Evolutionary conservation across 92 coral and sea anemone genomes (phyloP), one percentile per base, ranked within the genome.

Genomic region (Parazoanthus atlanticus): DNA sequence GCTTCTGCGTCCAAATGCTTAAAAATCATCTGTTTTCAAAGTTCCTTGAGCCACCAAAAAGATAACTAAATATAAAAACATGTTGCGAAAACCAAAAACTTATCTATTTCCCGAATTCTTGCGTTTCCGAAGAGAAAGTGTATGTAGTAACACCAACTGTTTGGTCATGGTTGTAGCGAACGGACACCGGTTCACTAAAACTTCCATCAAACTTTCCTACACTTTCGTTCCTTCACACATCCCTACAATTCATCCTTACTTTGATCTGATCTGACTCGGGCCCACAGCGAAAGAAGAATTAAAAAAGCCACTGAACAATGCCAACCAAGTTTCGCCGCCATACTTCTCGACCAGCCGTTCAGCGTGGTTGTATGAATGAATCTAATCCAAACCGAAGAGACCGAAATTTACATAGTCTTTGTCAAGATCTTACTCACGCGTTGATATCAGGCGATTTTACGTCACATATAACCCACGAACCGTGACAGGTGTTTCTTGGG

Each of bases 401-500:
- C 40, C n/a, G 74, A 46, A 84, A 84, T 84, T 84, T 84, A 71
- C 87, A 84, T 84, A 71, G 41, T 21, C 78, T 40, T 67, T 84
- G 78, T 69, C 67, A 41, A 5, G 6, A 15, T 31, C 79, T 19
- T 3, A 1, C 77, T 70, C 87, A 70, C 87, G 87, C 87, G 79
- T 32, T 70, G 38, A 36, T 36, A 84, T 84, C 87, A 84, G 78
- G 78, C 87, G 78, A 84, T 36, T 70, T 70, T 23, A 84, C 87
- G 87, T 84, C 87, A 84, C 87, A 41, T 61, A 41, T n/a, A n/a
- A n/a, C 58, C 86, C 78, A 83, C 86, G 86, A 83, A 69, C 87
- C 56, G 25, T 28, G 41, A 31, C 86, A 82, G 86, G 86, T 82
- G 86, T 17, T 66, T 78, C 5, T 16, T 33, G 54, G 34, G 32